Conservation (phyloP, 1,140 invertebrate species). For the Ostrea edulis region DNA sequence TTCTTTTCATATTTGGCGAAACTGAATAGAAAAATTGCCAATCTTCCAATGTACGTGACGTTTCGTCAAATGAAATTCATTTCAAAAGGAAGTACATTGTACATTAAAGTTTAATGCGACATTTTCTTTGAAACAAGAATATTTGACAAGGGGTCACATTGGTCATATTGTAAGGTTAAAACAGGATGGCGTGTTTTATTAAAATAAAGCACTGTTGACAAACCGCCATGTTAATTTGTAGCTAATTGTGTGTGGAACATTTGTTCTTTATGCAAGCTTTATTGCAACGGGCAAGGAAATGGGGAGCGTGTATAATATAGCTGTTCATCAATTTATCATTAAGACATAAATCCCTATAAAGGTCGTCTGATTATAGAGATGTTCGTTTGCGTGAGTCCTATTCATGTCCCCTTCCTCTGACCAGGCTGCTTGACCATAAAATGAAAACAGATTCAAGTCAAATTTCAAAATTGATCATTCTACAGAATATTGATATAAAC, state of each 20-base stretch:
- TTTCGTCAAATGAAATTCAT: background rate
- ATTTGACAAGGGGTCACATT: background rate
- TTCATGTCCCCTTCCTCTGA: background rate
- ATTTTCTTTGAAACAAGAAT: background rate
- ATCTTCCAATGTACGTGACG: background rate
- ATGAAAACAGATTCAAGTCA: no score
- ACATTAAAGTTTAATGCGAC: background rate
- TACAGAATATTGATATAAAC: no score
- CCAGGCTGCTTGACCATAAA: no score
- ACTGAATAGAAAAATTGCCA: background rate
- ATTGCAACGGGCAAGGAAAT: background rate
- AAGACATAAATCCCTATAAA: background rate
- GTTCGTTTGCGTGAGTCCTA: background rate
- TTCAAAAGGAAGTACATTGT: background rate
- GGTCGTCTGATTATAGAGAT: background rate
- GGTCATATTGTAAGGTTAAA: background rate
- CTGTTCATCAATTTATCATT: background rate
- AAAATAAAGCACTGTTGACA: background rate
- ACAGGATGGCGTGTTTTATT: background rate
- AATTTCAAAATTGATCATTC: no score
- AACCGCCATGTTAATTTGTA: background rate
- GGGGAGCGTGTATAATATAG: background rate
- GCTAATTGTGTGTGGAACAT: background rate
- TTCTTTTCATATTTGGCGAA: background rate
- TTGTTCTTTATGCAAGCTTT: constrained; percentile 12